Base-by-base conservation (phyloP, 2,888 invertebrate genomes). In the Spilarctia lutea region DNA sequence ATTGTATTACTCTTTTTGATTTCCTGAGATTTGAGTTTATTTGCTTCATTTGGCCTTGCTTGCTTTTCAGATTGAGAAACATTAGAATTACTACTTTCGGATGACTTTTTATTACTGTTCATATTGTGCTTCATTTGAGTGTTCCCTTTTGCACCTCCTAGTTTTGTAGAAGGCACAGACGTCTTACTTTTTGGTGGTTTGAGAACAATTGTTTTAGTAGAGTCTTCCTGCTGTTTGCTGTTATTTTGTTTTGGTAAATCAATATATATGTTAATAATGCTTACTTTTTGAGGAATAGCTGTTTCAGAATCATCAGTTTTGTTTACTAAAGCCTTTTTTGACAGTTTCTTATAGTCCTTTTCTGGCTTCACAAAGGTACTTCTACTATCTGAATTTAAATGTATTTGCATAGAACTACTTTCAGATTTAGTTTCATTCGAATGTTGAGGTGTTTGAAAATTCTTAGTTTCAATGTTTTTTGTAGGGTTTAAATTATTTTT, bases 211-310 rank as follows among this genome's bases (percentile, higher is more conserved):
- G 66, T 52, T 52, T 16, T 66, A 11, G 18, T 56, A 27, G 8
- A 7, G 56, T 39, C 63, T 35, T 56, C 52, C 30, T 71, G 71
- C 42, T 7, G 24, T 48, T 33, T 65, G 33, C n/a, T 45, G 42
- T 65, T 65, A 33, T 66, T 63, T 65, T 42, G 60, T 68, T 73
- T 68, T 18, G 56, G 68, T 45, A 68, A n/a, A 39, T 75, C 75
- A 45, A 70, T 69, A 52, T 73, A 73, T 63, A 75, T 73, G 48
- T 75, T 75, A 39, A 70, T 33, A 39, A 73, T 70, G 27, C 66
- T 75, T 20, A 75, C 63, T 60, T 69, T 56, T 52, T 45, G 65
- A 18, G 73, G 66, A 6, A 67, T 35, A 18, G 63, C n/a, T 2
- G 8, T 45, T 42, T 70, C 67, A 3, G 45, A 20, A 60, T 72